Evolutionary conservation across 2,113 vertebrate genomes (phyloP), one percentile per base, ranked within the genome.

Genomic region (Chascanopsetta lugubris): DNA sequence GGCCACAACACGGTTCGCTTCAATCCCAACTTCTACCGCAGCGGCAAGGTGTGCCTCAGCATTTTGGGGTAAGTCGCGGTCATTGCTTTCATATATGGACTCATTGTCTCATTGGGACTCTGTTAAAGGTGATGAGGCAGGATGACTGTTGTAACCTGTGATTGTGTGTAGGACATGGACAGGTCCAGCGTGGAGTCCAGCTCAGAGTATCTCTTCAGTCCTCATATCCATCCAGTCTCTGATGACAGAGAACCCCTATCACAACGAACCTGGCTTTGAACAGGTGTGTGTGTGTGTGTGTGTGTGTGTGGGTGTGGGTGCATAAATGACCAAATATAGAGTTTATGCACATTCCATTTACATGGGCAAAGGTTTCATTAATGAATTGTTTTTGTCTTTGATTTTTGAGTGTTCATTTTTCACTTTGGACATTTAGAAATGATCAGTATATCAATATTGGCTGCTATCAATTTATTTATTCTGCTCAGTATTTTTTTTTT

Each of bases 11-110:
- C 94, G 21, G 97, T 96, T 77, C 94, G 97, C 74, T 99, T 99
- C 92, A 99, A 99, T 90, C 97, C 97, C 87, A 99, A 99, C 93
- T 99, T 99, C 87, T 99, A 99, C 94, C 95, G 97, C 83, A 99
- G 98, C 69, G 97, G 97, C 88, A 99, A 99, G 77, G 97, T 99
- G 74, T 99, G 97, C 93, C 95, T 99, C 85, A 99, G 97, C 92
- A 99, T 99, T 84, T 93, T 99, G 29, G 97, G 97, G 97, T 98
- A 91, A 94, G 95, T 78, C 2, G 0, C 5, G 0, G 4, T 45
- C 58, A 7, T 10, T 27, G 1, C 9, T 42, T 3, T 36, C 8
- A 8, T 9, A 9, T 1, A 21, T 38, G 21, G 29, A 13, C 32
- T 45, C 2, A 8, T 21, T 49, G 11, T 43, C 11, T 51, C 6